phyloP scores from a whole-genome alignment of 2,888 invertebrate species.

The Dolomedes plantarius region DNA sequence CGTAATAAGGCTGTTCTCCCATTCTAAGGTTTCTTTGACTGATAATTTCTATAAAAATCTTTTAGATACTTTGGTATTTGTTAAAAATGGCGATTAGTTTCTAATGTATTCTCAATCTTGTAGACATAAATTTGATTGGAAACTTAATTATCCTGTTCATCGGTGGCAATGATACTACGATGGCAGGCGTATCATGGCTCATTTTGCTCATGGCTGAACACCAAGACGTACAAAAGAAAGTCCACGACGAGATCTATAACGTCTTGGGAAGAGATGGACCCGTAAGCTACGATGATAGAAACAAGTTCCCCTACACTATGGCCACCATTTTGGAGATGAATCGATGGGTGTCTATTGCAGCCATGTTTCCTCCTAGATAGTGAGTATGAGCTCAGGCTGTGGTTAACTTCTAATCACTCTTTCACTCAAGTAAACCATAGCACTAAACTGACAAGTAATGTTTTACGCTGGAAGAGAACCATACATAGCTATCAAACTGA shows the following conservation, averaged over 20 bases:
- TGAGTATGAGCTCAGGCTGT: too few relatives aligned
- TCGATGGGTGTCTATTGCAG: slow-evolving; percentile 81
- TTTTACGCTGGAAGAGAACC: too few relatives aligned
- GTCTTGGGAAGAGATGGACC: slow-evolving; percentile 80
- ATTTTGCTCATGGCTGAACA: slow-evolving; percentile 81
- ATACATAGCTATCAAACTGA: too few relatives aligned
- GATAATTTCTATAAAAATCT: too few relatives aligned
- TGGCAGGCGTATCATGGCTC: slow-evolving; percentile 74
- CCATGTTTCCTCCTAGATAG: slow-evolving; percentile 71
- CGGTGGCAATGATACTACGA: slow-evolving; percentile 68
- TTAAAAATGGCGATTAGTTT: too few relatives aligned
- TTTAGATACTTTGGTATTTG: too few relatives aligned
- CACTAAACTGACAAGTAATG: too few relatives aligned
- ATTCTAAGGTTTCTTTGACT: too few relatives aligned
- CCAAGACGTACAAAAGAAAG: slow-evolving; percentile 80
- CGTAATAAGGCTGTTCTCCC: too few relatives aligned
- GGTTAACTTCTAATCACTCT: too few relatives aligned
- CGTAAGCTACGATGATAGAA: slow-evolving; percentile 80
- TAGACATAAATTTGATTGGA: slow-evolving; percentile 64
- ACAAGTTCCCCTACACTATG: slow-evolving; percentile 88
- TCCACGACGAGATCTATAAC: slow-evolving; percentile 81
- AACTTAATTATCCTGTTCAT: slow-evolving; percentile 66
- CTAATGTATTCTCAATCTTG: too few relatives aligned
- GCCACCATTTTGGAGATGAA: slow-evolving; percentile 86
- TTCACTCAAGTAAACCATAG: too few relatives aligned